A percentile compares a stretch with the other conserved stretches of the same genome.
phyloP scores from a whole-genome alignment of 2,113 vertebrate species.

The Ifrita kowaldi region DNA sequence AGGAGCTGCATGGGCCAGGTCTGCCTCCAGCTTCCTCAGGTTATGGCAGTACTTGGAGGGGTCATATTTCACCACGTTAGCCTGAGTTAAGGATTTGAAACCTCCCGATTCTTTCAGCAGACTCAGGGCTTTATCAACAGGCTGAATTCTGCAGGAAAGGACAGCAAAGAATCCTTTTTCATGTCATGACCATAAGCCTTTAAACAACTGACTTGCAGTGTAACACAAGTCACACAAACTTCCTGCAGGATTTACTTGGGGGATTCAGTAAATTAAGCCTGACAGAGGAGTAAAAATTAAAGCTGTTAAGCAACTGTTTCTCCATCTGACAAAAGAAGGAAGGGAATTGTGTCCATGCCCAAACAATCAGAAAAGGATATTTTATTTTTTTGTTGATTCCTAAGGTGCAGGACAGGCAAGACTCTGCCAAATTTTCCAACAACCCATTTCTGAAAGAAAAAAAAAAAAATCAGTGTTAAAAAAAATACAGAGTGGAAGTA shows the following conservation, averaged over 20 bases:
- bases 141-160: background rate
- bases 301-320: background rate
- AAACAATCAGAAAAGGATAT: constrained; percentile 81
- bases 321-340: background rate
- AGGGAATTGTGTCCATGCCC: background rate
- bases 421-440: constrained; percentile 96
- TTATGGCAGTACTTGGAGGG: constrained; percentile 96
- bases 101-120: background rate
- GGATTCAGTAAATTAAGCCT: background rate
- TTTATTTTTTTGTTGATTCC: constrained; percentile 74
- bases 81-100: constrained; percentile 72
- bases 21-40: constrained; percentile 81
- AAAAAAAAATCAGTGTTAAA: background rate
- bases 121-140: background rate
- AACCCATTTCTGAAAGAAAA: constrained; percentile 86
- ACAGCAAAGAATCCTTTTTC: background rate
- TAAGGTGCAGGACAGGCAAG: constrained; percentile 87
- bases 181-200: background rate
- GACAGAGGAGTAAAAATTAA: background rate
- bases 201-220: background rate
- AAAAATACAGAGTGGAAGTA: background rate
- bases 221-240: background rate
- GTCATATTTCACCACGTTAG: constrained; percentile 85
- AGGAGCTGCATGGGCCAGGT: constrained; percentile 55
- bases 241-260: background rate